These are phyloP conservation scores for Leptopilina clavipes DNA, from an alignment of 1,140 invertebrate species.

Conservation along the genomic window DNA sequence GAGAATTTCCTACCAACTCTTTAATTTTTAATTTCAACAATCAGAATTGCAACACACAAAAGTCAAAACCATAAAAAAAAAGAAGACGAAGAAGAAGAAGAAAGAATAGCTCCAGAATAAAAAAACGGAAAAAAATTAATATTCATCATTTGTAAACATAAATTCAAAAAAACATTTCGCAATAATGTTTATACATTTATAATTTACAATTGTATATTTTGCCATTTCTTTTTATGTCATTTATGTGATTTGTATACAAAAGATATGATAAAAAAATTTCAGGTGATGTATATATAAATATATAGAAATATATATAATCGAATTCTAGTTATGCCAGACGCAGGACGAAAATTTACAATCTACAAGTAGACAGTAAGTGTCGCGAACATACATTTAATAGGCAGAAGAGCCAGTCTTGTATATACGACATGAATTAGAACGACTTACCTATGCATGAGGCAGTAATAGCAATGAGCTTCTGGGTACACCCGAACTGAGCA, in stretches of 20 bases:
- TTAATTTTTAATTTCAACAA: too few relatives aligned
- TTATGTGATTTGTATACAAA: slow-evolving; percentile 25
- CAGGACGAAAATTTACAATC: slow-evolving; percentile 20
- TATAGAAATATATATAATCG: not conserved
- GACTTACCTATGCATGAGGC: slow-evolving; percentile 45
- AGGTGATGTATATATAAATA: too few relatives aligned
- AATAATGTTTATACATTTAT: too few relatives aligned
- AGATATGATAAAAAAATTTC: not conserved
- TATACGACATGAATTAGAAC: slow-evolving; percentile 55
- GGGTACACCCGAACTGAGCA: slow-evolving; percentile 33
- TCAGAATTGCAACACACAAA: too few relatives aligned
- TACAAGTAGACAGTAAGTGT: slow-evolving; percentile 23
- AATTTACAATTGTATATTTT: too few relatives aligned
- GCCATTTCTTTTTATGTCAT: slow-evolving; percentile 24
- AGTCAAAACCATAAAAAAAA: too few relatives aligned
- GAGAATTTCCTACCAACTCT: not conserved
- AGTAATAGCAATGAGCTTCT: slow-evolving; percentile 53
- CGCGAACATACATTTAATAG: slow-evolving; percentile 47
- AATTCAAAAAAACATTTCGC: not conserved
- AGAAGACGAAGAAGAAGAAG: too few relatives aligned
- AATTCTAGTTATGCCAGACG: slow-evolving; percentile 27
- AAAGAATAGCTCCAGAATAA: too few relatives aligned
- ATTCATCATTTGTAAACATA: too few relatives aligned
- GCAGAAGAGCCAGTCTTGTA: slow-evolving; percentile 42
- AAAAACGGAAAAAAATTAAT: too few relatives aligned